A percentile compares a stretch with the other conserved stretches of the same genome.
These are phyloP conservation scores for Melanocharis versteri DNA, from an alignment of 2,113 vertebrate species.

Conservation along the genomic window DNA sequence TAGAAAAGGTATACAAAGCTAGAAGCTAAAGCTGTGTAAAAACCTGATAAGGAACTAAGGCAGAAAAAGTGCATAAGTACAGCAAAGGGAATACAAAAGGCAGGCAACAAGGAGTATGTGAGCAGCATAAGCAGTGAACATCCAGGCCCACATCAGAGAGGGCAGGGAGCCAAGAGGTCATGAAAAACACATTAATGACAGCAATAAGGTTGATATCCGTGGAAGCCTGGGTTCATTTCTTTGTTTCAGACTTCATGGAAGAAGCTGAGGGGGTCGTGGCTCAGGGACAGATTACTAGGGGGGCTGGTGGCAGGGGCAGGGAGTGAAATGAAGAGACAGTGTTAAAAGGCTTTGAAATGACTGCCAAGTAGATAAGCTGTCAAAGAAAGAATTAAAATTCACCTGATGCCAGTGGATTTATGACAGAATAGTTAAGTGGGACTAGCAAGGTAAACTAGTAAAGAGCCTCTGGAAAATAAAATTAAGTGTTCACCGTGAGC, in stretches of 20 bases:
- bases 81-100: background rate
- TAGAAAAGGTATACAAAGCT: background rate
- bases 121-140: background rate
- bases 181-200: background rate
- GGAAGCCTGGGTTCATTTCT: background rate
- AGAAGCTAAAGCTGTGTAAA: background rate
- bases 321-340: background rate
- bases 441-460: background rate
- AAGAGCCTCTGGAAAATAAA: background rate
- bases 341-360: background rate
- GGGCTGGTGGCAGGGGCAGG: background rate
- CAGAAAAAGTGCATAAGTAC: background rate
- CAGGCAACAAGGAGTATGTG: background rate
- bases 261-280: background rate
- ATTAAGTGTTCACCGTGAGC: background rate
- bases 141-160: background rate
- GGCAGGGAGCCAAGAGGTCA: background rate
- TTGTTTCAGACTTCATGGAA: background rate
- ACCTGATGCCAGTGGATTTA: background rate
- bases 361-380: background rate
- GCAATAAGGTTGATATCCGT: background rate
- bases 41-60: background rate
- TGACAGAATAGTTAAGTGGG: background rate
- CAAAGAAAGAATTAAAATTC: constrained; percentile 22
- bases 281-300: background rate